Base-by-base conservation (phyloP, 2,888 invertebrate species). In the Tigriopus californicus region DNA sequence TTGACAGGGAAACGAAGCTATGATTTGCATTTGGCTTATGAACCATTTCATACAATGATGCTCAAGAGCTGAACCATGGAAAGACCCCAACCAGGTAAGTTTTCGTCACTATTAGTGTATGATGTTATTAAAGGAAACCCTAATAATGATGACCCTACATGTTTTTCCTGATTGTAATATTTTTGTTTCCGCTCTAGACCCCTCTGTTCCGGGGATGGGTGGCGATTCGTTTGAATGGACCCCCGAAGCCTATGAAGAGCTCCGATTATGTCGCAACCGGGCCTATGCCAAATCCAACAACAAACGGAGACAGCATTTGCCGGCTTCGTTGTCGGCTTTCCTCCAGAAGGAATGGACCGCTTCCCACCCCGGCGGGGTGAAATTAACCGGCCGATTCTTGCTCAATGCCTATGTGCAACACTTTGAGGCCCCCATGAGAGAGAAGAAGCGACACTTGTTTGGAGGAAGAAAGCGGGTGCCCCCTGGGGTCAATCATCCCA, bases 251-350 rank as follows among this genome's bases (percentile, higher is more conserved):
- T 46, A 25, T 8, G 56, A 56, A 46, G 24, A 18, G n/a, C 56
- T 56, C 1, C 42, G 56, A 20, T 15, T 56, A 5, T 56, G 56
- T 24, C 42, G 56, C n/a, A 56, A 56, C 12, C 56, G 56, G 20
- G 56, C 56, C 22, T 56, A 56, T 46, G 42, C 12, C 44, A 56
- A 56, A n/a, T 44, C 46, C 20, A 41, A 56, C n/a, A 24, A 42
- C 1, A 56, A 56, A 46, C 5, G 56, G 4, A 41, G 56, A 15
- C 56, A 42, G n/a, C 56, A 56, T 46, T 24, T 56, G 15, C 56
- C 20, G 18, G 56, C 56, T n/a, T 24, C 44, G 20, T 22, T 56
- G 25, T 46, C 44, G 8, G 24, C 44, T 12, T 56, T 20, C 22
- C 25, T 56, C 22, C 56, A 56, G 8, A 41, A 44, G 18, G 56